Percentiles rank a stretch among this genome's conserved stretches.
Evolutionary conservation across 2,113 vertebrate genomes (phyloP).

Genomic region (Centrocercus urophasianus): DNA sequence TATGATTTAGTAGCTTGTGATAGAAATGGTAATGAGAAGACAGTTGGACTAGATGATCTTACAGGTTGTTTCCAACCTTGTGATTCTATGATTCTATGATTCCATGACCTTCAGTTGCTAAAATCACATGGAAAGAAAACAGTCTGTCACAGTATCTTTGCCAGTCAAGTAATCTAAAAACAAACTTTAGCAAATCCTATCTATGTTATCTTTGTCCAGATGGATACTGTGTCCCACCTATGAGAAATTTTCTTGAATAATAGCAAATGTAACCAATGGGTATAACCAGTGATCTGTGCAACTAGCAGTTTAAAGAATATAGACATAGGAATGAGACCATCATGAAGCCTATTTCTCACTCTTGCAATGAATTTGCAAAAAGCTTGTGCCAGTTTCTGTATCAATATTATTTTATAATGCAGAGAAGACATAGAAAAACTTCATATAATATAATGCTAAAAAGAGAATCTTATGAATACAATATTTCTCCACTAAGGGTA

Average conservation of each 20-base stretch:
- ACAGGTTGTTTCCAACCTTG: too few species aligned
- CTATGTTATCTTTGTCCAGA: neutral
- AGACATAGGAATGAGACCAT: neutral
- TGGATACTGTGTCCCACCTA: neutral
- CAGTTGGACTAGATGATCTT: too few species aligned
- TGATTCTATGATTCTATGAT: too few species aligned
- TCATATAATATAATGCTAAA: neutral
- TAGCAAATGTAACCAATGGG: neutral
- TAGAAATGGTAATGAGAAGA: too few species aligned
- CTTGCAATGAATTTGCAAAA: neutral
- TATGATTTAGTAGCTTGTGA: too few species aligned
- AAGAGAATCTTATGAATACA: neutral
- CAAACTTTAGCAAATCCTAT: neutral
- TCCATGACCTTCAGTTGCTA: neutral
- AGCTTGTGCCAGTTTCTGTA: neutral
- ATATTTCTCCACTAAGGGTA: neutral
- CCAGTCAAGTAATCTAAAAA: neutral
- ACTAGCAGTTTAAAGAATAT: neutral
- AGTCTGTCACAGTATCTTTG: neutral
- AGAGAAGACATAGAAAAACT: neutral
- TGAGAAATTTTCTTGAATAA: neutral
- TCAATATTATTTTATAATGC: neutral
- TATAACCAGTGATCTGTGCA: neutral
- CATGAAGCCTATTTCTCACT: neutral
- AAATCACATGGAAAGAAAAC: neutral